A percentile compares a stretch with the other conserved stretches of the same genome.
phyloP scores from a whole-genome alignment of 2,888 invertebrate genomes.

The Stenodema calcarata region DNA sequence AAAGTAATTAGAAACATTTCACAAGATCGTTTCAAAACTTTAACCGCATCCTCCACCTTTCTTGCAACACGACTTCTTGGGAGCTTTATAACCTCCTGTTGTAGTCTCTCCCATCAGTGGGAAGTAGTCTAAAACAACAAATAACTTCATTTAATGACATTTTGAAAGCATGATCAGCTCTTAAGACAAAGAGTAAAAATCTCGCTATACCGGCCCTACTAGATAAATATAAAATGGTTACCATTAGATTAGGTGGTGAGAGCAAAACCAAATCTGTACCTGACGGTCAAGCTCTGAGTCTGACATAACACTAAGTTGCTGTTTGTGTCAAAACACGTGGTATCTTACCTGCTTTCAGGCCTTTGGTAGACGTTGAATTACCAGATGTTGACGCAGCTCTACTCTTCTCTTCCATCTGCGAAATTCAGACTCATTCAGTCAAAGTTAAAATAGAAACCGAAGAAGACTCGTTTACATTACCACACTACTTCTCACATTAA shows the following conservation, averaged over 20 bases:
- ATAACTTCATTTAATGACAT: not conserved
- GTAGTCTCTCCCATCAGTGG: slow-evolving; percentile 33
- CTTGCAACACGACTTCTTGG: slow-evolving; percentile 42
- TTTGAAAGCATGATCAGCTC: no score
- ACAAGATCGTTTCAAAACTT: not conserved
- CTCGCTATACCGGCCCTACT: no score
- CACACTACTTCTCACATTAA: no score
- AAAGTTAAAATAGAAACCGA: not conserved
- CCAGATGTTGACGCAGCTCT: not conserved
- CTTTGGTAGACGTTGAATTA: not conserved
- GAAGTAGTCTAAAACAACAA: slow-evolving; percentile 7
- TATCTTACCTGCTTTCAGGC: not conserved
- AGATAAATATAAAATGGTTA: no score
- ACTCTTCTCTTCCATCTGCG: not conserved
- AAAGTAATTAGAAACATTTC: not conserved
- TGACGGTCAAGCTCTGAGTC: no score
- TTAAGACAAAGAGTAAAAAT: no score
- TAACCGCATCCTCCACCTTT: slow-evolving; percentile 46
- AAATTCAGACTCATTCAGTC: no score
- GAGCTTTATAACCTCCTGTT: slow-evolving; percentile 14
- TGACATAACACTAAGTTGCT: no score
- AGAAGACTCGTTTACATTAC: no score
- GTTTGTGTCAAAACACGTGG: no score
- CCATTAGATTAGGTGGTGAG: no score
- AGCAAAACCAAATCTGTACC: no score